Evolutionary conservation across 2,888 invertebrate genomes (phyloP), one percentile per base, ranked within the genome.

Genomic region (Andrena chrysosceles): DNA sequence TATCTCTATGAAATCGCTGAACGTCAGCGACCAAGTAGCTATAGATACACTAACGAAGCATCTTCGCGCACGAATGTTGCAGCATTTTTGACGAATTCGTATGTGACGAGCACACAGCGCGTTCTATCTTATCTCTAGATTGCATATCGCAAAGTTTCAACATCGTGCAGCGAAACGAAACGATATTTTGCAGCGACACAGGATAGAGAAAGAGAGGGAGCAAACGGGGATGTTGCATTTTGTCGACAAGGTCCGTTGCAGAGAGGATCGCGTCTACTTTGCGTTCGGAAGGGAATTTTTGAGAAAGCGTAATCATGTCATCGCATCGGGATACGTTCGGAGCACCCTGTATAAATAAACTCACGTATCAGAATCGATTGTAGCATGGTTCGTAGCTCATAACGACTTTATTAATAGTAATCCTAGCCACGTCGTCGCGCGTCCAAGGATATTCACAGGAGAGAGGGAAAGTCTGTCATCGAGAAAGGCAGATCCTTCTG

Each of bases 371-470:
- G 84, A 90, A 91, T 91, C 90, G 90, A 91, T 91, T 84, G 86
- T 71, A 77, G 69, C 85, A 74, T 81, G 74, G 72, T 85, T 83
- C 81, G 69, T 78, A 67, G 82, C 84, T 85, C 87, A 83, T 85
- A 85, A 86, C 83, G 75, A 84, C 68, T 85, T 90, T 91, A 90
- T 90, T 90, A 89, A 90, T 87, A 91, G 87, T 81, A 89, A 79
- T 81, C 80, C 79, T 84, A 83, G 77, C 77, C 76, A 75, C 79
- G 78, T 84, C 67, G 79, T 83, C 67, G 81, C 66, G 60, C 59
- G 76, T 82, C 73, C 83, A 87, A 88, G 89, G 89, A 86, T 87
- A 87, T 52, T 75, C 56, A 42, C 56, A 20, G 77, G 76, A 87
- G 83, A 81, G 78, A 81, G 86, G 81, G 83, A 81, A 83, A 83